A percentile compares a stretch with the other conserved stretches of the same genome.
Evolutionary conservation across 2,888 invertebrate genomes (phyloP).

Genomic region (Pristionchus maxplancki): DNA sequence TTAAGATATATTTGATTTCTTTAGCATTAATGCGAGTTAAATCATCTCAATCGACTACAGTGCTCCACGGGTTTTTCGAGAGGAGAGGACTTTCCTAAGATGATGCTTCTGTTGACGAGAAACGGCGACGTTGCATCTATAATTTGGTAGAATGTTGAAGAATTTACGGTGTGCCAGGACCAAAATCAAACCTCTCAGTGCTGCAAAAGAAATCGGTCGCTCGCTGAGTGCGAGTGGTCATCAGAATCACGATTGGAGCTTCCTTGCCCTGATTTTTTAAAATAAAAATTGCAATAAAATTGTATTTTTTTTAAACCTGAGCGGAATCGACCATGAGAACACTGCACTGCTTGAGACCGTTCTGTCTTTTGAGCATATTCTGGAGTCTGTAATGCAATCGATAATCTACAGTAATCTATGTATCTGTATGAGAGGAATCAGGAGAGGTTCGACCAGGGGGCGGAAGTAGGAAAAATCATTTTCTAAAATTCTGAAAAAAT

Average conservation of each 20-base stretch:
- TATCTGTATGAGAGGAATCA: too few species aligned
- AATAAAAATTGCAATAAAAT: neutral
- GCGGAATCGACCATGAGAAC: constrained; percentile 13
- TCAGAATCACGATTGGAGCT: neutral
- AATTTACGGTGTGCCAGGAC: too few species aligned
- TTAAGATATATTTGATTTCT: too few species aligned
- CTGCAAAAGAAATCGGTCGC: neutral
- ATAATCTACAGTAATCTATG: neutral
- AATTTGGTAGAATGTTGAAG: neutral
- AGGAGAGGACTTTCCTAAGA: neutral
- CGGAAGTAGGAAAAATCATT: too few species aligned
- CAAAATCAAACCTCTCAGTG: neutral
- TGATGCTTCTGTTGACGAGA: neutral
- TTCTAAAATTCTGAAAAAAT: too few species aligned
- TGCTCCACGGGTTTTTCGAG: neutral
- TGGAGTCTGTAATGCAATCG: neutral
- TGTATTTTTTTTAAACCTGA: neutral
- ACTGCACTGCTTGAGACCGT: neutral
- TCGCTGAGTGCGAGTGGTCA: neutral
- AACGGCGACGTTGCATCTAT: neutral
- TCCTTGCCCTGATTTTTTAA: neutral
- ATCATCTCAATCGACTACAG: neutral
- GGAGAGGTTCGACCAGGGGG: too few species aligned
- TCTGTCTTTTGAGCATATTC: neutral
- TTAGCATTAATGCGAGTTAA: neutral